Conservation (phyloP, 2,113 vertebrate species). For the Hymenochirus boettgeri region DNA sequence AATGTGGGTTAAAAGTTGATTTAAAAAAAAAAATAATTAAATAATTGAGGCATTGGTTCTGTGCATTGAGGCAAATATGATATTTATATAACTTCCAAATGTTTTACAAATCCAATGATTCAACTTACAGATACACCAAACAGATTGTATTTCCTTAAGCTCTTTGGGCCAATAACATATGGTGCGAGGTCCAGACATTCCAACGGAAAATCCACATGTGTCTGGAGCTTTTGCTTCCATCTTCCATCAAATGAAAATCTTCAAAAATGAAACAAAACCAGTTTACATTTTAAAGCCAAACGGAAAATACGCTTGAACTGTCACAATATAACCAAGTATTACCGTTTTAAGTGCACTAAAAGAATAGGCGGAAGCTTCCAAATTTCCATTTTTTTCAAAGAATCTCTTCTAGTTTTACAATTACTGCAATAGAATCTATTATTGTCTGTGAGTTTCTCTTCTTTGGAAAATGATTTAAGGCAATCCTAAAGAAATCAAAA, state of each 20-base stretch:
- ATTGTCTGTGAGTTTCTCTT: constrained; percentile 92
- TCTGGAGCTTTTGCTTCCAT: constrained; percentile 97
- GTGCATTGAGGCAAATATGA: too few species aligned
- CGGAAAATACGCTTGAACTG: neutral
- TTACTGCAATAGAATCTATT: constrained; percentile 94
- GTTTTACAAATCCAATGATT: neutral
- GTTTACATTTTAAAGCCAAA: too few species aligned
- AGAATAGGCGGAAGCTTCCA: constrained; percentile 96
- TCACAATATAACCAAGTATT: constrained; percentile 24
- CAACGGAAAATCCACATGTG: constrained; percentile 86
- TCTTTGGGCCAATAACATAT: constrained; percentile 92
- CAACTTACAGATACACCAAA: constrained; percentile 92
- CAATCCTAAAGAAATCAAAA: constrained; percentile 77
- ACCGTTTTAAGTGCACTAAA: constrained; percentile 94
- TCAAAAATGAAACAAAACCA: neutral
- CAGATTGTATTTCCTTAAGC: constrained; percentile 84
- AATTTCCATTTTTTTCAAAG: constrained; percentile 95
- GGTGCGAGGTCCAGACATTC: constrained; percentile 87
- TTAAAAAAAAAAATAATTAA: too few species aligned
- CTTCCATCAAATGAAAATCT: constrained; percentile 78
- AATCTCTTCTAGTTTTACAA: constrained; percentile 89
- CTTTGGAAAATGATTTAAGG: constrained; percentile 93
- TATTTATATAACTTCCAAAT: too few species aligned
- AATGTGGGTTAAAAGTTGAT: too few species aligned
- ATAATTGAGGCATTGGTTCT: too few species aligned